These are phyloP conservation scores for Glaucopsyche alexis DNA, from an alignment of 2,888 invertebrate genomes.

Conservation along the genomic window DNA sequence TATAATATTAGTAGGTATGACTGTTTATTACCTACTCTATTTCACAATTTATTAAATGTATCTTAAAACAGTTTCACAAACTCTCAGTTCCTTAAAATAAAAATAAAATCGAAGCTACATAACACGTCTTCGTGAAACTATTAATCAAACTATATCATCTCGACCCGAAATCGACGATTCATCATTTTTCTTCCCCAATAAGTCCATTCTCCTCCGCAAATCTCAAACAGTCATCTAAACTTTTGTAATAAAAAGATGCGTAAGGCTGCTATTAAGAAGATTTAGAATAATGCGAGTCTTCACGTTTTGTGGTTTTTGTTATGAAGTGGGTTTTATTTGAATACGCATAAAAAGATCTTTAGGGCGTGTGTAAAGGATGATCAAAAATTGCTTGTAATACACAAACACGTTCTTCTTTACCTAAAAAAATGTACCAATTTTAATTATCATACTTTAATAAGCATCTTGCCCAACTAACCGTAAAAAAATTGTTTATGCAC, in stretches of 20 bases:
- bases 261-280: conserved; percentile 17
- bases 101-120: neutral
- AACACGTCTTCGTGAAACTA: conserved; percentile 6
- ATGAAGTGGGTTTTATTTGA: conserved; percentile 18
- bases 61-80: too few relatives aligned
- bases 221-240: conserved; percentile 28
- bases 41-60: neutral
- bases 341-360: conserved; percentile 3
- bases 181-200: conserved; percentile 24
- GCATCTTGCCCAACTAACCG: too few relatives aligned
- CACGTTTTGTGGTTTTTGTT: conserved; percentile 16
- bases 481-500: too few relatives aligned
- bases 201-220: conserved; percentile 22
- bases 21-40: too few relatives aligned
- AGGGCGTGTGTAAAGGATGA: neutral
- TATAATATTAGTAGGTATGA: too few relatives aligned
- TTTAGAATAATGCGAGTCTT: conserved; percentile 14
- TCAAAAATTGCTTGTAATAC: too few relatives aligned
- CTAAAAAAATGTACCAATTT: too few relatives aligned
- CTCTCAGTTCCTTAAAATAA: neutral
- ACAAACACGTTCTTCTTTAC: too few relatives aligned
- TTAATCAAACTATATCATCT: conserved; percentile 26
- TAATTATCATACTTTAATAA: too few relatives aligned
- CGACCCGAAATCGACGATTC: neutral
- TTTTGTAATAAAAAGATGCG: conserved; percentile 29